Evolutionary conservation across 2,797 vertebrate genomes (phyloP).

Genomic region (Morus bassanus): DNA sequence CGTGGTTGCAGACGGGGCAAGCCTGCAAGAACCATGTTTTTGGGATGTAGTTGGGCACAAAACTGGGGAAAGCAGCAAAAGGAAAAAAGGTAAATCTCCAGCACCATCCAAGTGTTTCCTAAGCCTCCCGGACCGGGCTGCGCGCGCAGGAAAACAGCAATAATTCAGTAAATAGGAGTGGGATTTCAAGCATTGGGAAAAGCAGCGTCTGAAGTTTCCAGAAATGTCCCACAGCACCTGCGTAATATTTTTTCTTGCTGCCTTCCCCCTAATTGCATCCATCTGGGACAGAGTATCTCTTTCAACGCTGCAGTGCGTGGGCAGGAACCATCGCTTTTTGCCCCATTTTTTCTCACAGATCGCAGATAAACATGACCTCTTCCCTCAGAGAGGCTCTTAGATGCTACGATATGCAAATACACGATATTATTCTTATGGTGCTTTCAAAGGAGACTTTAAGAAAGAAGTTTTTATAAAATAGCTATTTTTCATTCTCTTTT

Average conservation of each 20-base stretch:
- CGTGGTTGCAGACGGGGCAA: background rate
- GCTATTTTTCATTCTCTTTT: background rate
- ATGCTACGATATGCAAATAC: background rate
- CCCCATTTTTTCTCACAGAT: background rate
- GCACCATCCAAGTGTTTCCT: background rate
- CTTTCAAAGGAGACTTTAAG: background rate
- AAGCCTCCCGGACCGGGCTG: rapidly evolving
- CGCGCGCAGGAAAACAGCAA: background rate
- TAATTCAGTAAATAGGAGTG: background rate
- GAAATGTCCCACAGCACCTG: constrained; percentile 19
- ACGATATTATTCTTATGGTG: rapidly evolving
- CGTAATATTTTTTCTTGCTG: background rate
- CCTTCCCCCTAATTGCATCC: constrained; percentile 28
- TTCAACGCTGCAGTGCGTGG: background rate
- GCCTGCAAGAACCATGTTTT: rapidly evolving
- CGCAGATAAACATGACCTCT: background rate
- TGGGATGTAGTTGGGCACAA: background rate
- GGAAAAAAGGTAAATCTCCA: background rate
- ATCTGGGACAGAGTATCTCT: background rate
- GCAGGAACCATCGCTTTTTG: background rate
- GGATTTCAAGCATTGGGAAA: background rate
- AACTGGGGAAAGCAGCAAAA: background rate
- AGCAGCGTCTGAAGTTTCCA: background rate
- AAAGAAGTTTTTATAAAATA: background rate
- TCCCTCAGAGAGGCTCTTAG: background rate